Conservation (phyloP, 2,797 vertebrate species). For the Monodelphis domestica region DNA sequence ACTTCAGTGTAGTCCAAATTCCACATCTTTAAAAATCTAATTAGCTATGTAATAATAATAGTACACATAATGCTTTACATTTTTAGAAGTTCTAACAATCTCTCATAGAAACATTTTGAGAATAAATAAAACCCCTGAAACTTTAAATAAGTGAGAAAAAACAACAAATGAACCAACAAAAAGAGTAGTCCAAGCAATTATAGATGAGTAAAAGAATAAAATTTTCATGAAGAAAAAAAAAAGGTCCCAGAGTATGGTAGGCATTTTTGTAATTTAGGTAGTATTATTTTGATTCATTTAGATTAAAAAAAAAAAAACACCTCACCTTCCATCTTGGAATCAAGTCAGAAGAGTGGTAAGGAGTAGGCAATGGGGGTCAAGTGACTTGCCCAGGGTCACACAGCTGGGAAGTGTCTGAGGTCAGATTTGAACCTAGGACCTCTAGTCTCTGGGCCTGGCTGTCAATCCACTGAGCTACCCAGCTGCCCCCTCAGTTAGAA, state of each 20-base stretch:
- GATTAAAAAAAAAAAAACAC: no score
- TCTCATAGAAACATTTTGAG: background rate
- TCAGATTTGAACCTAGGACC: no score
- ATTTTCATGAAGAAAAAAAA: background rate
- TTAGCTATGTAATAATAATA: slow-evolving; percentile 24
- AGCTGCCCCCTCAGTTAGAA: no score
- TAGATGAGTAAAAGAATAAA: slow-evolving; percentile 36
- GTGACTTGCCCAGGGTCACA: no score
- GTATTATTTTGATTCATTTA: slow-evolving; percentile 43
- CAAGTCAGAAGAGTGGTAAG: no score
- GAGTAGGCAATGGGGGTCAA: no score
- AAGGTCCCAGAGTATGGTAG: background rate
- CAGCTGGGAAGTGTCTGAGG: no score
- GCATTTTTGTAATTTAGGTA: slow-evolving; percentile 22
- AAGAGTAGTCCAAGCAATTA: background rate
- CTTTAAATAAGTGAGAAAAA: background rate
- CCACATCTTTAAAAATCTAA: slow-evolving; percentile 27
- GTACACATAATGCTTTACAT: background rate
- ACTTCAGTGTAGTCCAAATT: slow-evolving; percentile 11
- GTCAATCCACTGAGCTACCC: no score
- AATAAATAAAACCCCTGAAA: background rate
- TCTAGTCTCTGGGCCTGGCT: no score
- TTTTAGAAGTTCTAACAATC: background rate
- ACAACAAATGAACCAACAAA: slow-evolving; percentile 1
- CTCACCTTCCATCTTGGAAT: no score